Evolutionary conservation across 2,888 invertebrate genomes (phyloP).

Genomic region (Ashinkailepas kermadecensis): DNA sequence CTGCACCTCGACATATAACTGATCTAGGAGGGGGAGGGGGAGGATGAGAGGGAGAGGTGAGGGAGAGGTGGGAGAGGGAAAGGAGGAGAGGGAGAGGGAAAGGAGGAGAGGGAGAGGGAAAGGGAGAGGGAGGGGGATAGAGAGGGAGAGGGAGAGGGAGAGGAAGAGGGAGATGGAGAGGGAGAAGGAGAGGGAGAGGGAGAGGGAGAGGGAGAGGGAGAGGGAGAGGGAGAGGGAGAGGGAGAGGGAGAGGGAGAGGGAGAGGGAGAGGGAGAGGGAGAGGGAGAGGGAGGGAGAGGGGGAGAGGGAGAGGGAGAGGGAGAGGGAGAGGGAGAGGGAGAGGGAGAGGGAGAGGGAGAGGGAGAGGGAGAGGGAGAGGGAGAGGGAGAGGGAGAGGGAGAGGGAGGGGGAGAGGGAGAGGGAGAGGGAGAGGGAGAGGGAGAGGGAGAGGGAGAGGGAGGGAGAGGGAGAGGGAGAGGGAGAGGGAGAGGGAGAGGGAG

Average conservation of each 20-base stretch:
- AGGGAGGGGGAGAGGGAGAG: background rate
- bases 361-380: constrained; percentile 2
- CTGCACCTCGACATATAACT: too few species aligned
- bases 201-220: background rate
- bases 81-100: too few species aligned
- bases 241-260: background rate
- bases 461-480: too few species aligned
- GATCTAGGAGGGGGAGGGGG: too few species aligned
- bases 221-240: constrained; percentile 1
- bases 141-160: constrained; percentile 11
- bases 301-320: constrained; percentile 10
- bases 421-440: background rate
- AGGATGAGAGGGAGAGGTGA: too few species aligned
- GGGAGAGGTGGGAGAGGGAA: too few species aligned
- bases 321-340: constrained; percentile 1
- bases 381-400: background rate
- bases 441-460: too few species aligned
- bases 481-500: too few species aligned
- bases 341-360: background rate
- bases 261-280: background rate
- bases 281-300: background rate
- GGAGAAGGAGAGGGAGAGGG: constrained; percentile 23
- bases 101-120: too few species aligned
- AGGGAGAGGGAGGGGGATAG: constrained; percentile 24
- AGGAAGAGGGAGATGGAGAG: constrained; percentile 22